Evolutionary conservation across 2,888 invertebrate genomes (phyloP), one percentile per base, ranked within the genome.

Genomic region (Protodeltote pygarga): DNA sequence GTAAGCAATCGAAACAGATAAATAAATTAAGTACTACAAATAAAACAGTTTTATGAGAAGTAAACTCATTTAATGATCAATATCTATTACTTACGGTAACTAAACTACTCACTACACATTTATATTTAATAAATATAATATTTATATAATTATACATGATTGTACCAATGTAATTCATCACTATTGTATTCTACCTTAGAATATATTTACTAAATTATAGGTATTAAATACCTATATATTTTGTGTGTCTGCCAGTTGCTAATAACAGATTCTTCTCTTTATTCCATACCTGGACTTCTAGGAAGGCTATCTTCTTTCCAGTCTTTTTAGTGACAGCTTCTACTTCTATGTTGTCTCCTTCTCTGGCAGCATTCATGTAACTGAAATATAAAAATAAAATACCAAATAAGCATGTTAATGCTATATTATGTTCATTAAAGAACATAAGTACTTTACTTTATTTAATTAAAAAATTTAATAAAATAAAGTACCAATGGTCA

Each of bases 191-290:
- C 17, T 21, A 32, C 10, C 15, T 16, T 35, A 8, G 8, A 17
- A 1, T 23, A 9, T 6, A n/a, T 11, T 31, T 8, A 3, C 2
- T 4, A 15, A 8, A 31, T 3, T 33, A 10, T 3, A 32, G 17
- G 8, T 9, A 11, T 47, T 44, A 67, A 24, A 76, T 39, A 33
- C 77, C 79, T 46, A 90, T 77, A 73, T 93, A 97, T 81, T 98
- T 98, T 0, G 97, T 97, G 78, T 98, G 98, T 45, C 94, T 93
- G 23, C 97, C 98, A 54, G 94, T 95, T 3, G 97, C 98, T 34
- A 98, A 81, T 1, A 98, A 67, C 29, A 93, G 91, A 39, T 96
- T 95, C 50, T 94, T 95, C 4, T 92, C 89, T 82, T 97, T 97
- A 52, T 96, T 95, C 27, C 93, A 93, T 1, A 98, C 92, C 65